These are phyloP conservation scores for Achlya flavicornis DNA, from an alignment of 2,888 invertebrate genomes.

Conservation along the genomic window DNA sequence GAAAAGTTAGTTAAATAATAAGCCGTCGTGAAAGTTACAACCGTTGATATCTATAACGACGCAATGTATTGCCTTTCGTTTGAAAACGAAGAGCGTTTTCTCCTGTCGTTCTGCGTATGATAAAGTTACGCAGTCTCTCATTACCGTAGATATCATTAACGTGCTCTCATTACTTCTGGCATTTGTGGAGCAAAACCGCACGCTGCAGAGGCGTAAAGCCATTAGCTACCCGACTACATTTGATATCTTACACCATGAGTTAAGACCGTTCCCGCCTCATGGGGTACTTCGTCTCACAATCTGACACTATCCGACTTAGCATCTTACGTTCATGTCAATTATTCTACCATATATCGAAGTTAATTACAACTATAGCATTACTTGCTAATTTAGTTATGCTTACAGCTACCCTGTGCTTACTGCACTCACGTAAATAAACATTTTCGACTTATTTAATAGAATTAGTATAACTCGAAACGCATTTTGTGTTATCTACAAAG, in stretches of 20 bases:
- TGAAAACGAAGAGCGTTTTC: slow-evolving; percentile 71
- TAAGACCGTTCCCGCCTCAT: slow-evolving; percentile 26
- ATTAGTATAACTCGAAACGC: background rate
- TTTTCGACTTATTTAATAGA: background rate
- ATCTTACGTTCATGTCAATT: slow-evolving; percentile 18
- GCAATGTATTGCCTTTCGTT: slow-evolving; percentile 71
- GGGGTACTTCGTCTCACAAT: slow-evolving; percentile 28
- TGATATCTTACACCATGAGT: slow-evolving; percentile 39
- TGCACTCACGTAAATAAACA: background rate
- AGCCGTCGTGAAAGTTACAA: slow-evolving; percentile 60
- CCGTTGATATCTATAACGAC: slow-evolving; percentile 50
- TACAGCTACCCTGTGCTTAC: background rate
- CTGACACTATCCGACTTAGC: slow-evolving; percentile 32
- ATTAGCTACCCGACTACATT: slow-evolving; percentile 29
- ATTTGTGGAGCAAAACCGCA: slow-evolving; percentile 54
- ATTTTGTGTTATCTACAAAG: background rate
- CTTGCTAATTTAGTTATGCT: background rate
- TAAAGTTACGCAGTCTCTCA: slow-evolving; percentile 71
- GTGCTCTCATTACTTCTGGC: slow-evolving; percentile 52
- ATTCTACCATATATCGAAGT: slow-evolving; percentile 1
- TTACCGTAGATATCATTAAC: slow-evolving; percentile 69
- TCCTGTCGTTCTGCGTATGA: slow-evolving; percentile 68
- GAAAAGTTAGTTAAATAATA: too few relatives aligned
- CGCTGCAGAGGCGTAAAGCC: slow-evolving; percentile 43
- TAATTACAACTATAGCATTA: slow-evolving; percentile 1